Base-by-base conservation (phyloP, 2,888 invertebrate genomes). In the Himalopsyche anomala region DNA sequence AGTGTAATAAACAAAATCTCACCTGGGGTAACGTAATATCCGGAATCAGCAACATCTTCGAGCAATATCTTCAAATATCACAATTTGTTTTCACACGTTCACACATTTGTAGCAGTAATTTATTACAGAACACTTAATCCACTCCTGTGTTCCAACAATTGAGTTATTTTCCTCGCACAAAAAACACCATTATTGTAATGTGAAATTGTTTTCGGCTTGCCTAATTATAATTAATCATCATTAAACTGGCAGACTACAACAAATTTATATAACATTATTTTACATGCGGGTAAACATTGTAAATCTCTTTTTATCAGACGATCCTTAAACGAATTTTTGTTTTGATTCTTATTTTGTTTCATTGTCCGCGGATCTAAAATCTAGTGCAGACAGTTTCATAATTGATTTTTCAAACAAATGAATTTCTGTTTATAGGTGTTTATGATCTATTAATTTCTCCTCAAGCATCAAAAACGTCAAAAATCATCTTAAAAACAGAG, bases 21-120 rank as follows among this genome's bases (percentile, higher is more conserved):
- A 81, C 81, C 81, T 81, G 81, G n/a, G 81, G 81, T n/a, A 81
- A 6, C 12, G 81, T 81, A 19, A 81, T 81, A 19, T 81, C 81
- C 12, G 81, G 81, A 28, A 81, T 42, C 51, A 81, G 81, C 28
- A 81, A 51, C 81, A 81, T 81, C 81, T 17, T 81, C 9, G 6
- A 38, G 12, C 4, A 38, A 9, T 15, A 15, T 38, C 42, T 80
- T 79, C n/a, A 28, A 79, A 79, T 38, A 56, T 17, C 62, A 62
- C 28, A 19, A 62, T 19, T 28, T 62, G 19, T 62, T 62, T 19
- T 62, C 62, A 62, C 62, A 62, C 8, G 19, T 62, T 62, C 6
- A 62, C 62, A 62, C 62, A 62, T 62, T 62, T 62, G 28, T 62
- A 62, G 2, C n/a, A 15, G 15, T 51, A 62, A 62, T 0, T 19